Base-by-base conservation (phyloP, 1,140 invertebrate species). In the Aphaenogaster floridana region DNA sequence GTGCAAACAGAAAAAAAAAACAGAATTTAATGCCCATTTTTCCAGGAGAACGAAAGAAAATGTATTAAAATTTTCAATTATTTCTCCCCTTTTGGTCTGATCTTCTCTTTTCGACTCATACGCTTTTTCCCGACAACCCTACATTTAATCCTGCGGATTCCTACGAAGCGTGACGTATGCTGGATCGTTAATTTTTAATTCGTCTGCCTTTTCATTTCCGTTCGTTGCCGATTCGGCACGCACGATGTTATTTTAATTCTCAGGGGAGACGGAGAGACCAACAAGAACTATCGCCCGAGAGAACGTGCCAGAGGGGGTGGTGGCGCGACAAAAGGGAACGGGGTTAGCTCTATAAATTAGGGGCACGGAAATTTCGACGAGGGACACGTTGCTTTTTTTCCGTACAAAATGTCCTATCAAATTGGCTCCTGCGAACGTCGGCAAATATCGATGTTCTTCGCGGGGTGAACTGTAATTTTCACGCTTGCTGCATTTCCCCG, bases 151-250 rank as follows among this genome's bases (percentile, higher is more conserved):
- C 74, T 28, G n/a, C 48, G 61, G 68, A 90, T 84, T 90, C 88
- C 79, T 90, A 52, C 88, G 89, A 90, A 78, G 85, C 89, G 88
- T 90, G 86, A 90, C 89, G 85, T 50, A 84, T 74, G 88, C 48
- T 6, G 39, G 79, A 85, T 90, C 89, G 89, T 90, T 90, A 90
- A 90, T 90, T 90, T 90, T 90, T 90, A 90, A 90, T 90, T 90
- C 89, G 36, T 4, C 63, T 54, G 76, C 66, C 80, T 87, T 42
- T 89, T 81, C 78, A 88, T 59, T 72, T 69, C 39, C 77, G 42
- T 66, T 78, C 89, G 61, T 63, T 36, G 88, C 85, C 71, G 89
- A 90, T 91, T 91, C 90, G 89, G 84, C 87, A 91, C 89, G 90
- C 90, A 89, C 89, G 78, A 54, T 79, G 54, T 89, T 91, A 76